Evolutionary conservation across 1,140 invertebrate genomes (phyloP).

Genomic region (Drosophila varians): DNA sequence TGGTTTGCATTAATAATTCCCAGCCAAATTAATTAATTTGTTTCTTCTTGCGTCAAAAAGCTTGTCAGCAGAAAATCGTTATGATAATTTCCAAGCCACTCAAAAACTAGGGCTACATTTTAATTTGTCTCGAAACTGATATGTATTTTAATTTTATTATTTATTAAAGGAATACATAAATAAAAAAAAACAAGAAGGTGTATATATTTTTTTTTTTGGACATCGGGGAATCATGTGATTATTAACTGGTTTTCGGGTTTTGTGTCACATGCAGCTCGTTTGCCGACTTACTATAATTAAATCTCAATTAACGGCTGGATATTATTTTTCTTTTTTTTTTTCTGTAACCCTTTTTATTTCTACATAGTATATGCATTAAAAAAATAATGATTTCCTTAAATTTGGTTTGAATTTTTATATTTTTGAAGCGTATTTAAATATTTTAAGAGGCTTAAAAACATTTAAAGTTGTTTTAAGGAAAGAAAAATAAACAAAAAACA

Average conservation of each 20-base stretch:
- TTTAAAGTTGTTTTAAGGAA: background rate
- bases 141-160: background rate
- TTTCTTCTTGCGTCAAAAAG: background rate
- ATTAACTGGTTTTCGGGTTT: conserved; percentile 9
- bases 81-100: conserved; percentile 3
- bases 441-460: background rate
- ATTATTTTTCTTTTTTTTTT: conserved; percentile 16
- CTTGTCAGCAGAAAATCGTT: conserved; percentile 14
- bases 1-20: background rate
- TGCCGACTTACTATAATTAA: conserved; percentile 31
- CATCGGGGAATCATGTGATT: conserved; percentile 3
- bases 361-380: background rate
- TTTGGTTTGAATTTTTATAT: too few species aligned
- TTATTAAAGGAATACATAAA: background rate
- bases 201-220: background rate
- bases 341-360: conserved; percentile 13
- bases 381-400: background rate
- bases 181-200: background rate
- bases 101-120: conserved; percentile 1
- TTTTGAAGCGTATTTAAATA: background rate
- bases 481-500: too few species aligned
- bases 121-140: background rate
- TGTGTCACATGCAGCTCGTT: conserved; percentile 37
- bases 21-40: conserved; percentile 15
- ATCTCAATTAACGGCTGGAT: conserved; percentile 39